phyloP scores from a whole-genome alignment of 2,888 invertebrate species.

The Pomacea canaliculata region DNA sequence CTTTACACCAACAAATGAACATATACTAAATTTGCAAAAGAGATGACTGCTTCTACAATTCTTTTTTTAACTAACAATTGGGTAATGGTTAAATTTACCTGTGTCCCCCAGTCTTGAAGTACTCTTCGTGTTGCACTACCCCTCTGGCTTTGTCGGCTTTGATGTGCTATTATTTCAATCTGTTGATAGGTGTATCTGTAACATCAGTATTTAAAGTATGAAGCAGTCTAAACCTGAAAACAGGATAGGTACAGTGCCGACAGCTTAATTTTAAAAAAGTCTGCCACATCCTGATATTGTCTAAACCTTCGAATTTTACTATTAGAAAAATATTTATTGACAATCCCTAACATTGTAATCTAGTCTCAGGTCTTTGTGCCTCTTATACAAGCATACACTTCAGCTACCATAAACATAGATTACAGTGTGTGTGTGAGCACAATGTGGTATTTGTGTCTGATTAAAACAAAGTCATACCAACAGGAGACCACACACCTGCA shows the following conservation, averaged over 20 bases:
- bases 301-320: neutral
- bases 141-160: slow-evolving; percentile 34
- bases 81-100: slow-evolving; percentile 2
- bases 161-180: slow-evolving; percentile 36
- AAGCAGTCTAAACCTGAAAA: neutral
- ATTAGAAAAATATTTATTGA: neutral
- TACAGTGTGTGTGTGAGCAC: too few relatives aligned
- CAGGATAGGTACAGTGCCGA: too few relatives aligned
- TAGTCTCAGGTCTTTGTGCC: too few relatives aligned
- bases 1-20: too few relatives aligned
- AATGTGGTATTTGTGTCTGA: too few relatives aligned
- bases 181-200: slow-evolving; percentile 19
- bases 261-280: neutral
- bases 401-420: too few relatives aligned
- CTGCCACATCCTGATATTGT: neutral
- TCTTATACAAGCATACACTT: too few relatives aligned
- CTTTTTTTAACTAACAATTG: too few relatives aligned
- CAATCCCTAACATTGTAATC: neutral
- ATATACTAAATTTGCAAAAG: too few relatives aligned
- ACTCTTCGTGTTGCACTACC: slow-evolving; percentile 43
- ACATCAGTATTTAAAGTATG: neutral
- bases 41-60: too few relatives aligned
- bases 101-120: slow-evolving; percentile 53
- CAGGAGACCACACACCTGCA: too few relatives aligned
- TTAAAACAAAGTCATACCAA: too few relatives aligned